phyloP scores from a whole-genome alignment of 2,113 vertebrate species.

The Phylloscopus whistleri region DNA sequence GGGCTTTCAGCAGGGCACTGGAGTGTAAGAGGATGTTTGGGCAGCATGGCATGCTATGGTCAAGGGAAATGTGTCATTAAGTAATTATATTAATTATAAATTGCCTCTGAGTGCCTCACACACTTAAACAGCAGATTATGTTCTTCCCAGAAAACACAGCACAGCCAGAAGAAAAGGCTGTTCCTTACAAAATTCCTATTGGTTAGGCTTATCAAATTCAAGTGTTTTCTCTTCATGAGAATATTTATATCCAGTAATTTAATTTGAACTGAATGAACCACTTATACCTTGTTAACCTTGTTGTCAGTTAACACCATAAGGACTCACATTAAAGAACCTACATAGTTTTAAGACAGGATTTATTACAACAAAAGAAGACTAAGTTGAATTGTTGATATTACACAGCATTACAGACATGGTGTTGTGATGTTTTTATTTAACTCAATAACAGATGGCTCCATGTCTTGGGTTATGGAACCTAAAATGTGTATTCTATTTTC shows the following conservation, averaged over 20 bases:
- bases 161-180: neutral
- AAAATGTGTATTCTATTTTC: too few species aligned
- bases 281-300: neutral
- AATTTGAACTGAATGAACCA: neutral
- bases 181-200: neutral
- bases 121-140: neutral
- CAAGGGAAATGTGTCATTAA: constrained; percentile 4
- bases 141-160: neutral
- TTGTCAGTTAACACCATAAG: neutral
- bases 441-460: neutral
- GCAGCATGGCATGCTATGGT: neutral
- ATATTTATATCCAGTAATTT: neutral
- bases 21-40: neutral
- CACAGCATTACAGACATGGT: neutral
- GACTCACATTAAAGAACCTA: neutral
- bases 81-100: constrained; percentile 13
- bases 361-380: neutral
- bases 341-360: neutral
- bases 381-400: neutral
- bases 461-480: too few species aligned
- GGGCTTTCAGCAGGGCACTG: neutral
- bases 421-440: neutral
- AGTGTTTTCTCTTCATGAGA: neutral
- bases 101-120: neutral
- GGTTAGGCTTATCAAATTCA: neutral